Evolutionary conservation across 2,888 invertebrate species (phyloP).

Genomic region (Choristoneura rosaceana): DNA sequence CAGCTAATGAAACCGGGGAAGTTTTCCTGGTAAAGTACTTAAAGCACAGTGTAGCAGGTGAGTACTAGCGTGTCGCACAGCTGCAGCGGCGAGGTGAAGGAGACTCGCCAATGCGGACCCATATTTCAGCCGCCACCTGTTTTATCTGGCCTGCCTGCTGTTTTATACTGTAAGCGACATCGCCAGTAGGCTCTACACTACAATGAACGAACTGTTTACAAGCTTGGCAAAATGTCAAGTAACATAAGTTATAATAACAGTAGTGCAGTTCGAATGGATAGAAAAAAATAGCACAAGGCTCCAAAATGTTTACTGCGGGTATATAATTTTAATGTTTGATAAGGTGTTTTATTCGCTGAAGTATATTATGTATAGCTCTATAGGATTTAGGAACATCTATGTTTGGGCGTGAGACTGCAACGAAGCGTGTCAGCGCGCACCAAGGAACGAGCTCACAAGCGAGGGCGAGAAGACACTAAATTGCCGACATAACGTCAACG

Average conservation of each 20-base stretch:
- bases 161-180: constrained; percentile 70
- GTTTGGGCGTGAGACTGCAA: constrained; percentile 8
- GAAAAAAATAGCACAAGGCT: constrained; percentile 35
- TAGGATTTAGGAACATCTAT: not conserved
- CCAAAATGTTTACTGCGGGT: constrained; percentile 29
- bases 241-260: constrained; percentile 40
- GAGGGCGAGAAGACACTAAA: constrained; percentile 63
- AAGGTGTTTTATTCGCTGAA: not conserved
- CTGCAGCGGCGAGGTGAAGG: constrained; percentile 57
- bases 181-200: constrained; percentile 48
- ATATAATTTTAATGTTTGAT: constrained; percentile 10
- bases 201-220: constrained; percentile 40
- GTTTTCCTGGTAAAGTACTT: not conserved
- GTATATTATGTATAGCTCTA: not conserved
- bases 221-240: constrained; percentile 41
- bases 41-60: constrained; percentile 4
- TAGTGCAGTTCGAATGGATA: constrained; percentile 11
- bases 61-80: constrained; percentile 44
- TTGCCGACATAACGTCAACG: constrained; percentile 77
- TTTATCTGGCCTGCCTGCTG: constrained; percentile 64
- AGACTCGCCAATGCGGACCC: constrained; percentile 71
- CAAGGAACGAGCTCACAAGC: constrained; percentile 20
- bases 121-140: constrained; percentile 78
- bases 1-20: not conserved
- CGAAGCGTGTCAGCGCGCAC: constrained; percentile 3